These are phyloP conservation scores for Spodoptera exigua DNA, from an alignment of 2,888 invertebrate genomes.

Conservation along the genomic window DNA sequence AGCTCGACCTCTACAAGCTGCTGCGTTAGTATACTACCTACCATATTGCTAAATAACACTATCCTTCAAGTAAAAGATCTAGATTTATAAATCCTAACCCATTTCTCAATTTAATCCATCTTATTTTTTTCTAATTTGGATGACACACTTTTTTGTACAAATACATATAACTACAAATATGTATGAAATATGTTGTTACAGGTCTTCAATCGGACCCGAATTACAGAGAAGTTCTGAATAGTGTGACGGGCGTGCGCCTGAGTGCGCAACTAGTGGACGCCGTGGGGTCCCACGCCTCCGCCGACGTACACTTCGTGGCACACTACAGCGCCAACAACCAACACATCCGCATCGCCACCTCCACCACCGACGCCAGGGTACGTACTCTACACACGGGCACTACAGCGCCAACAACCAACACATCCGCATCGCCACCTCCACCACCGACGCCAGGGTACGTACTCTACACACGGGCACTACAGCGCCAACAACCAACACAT, in stretches of 20 bases:
- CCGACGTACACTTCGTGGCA: slow-evolving; percentile 92
- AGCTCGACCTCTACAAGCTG: slow-evolving; percentile 91
- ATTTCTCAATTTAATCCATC: too few relatives aligned
- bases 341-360: slow-evolving; percentile 95
- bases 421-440: too few relatives aligned
- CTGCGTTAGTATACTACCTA: slow-evolving; percentile 81
- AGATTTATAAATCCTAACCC: too few relatives aligned
- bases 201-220: slow-evolving; percentile 88
- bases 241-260: slow-evolving; percentile 91
- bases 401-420: neutral
- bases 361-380: slow-evolving; percentile 94
- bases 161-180: too few relatives aligned
- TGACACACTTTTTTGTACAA: too few relatives aligned
- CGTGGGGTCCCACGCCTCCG: slow-evolving; percentile 90
- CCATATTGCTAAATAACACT: too few relatives aligned
- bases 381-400: neutral
- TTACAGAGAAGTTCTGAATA: slow-evolving; percentile 90
- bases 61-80: too few relatives aligned
- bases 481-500: too few relatives aligned
- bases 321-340: slow-evolving; percentile 95
- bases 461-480: too few relatives aligned
- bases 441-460: too few relatives aligned
- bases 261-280: slow-evolving; percentile 92
- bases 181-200: slow-evolving; percentile 36
- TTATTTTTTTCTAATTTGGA: too few relatives aligned